Evolutionary conservation across 2,113 vertebrate genomes (phyloP).

Genomic region (Actenoides lindsayi): DNA sequence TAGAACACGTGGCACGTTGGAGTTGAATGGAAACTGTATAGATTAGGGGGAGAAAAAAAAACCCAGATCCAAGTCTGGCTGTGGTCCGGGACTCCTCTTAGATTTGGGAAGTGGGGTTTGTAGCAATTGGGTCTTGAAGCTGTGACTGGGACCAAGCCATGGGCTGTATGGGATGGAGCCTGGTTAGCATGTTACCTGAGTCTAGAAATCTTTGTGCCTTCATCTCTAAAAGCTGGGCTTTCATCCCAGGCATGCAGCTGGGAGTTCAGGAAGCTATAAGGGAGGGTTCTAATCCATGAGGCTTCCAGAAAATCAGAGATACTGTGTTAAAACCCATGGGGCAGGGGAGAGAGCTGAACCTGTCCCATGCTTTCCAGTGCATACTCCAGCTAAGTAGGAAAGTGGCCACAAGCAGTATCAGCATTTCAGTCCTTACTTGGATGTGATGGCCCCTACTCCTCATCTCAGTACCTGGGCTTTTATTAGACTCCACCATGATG

Average conservation of each 20-base stretch:
- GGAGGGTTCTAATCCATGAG: neutral
- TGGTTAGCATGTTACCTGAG: rapidly evolving
- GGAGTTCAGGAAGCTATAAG: neutral
- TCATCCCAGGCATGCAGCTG: rapidly evolving
- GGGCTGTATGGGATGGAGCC: rapidly evolving
- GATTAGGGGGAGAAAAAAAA: neutral
- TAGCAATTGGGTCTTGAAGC: neutral
- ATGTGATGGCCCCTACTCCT: neutral
- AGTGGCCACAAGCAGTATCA: neutral
- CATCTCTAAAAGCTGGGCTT: neutral
- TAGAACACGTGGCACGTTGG: rapidly evolving
- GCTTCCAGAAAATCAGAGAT: neutral
- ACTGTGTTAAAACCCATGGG: neutral
- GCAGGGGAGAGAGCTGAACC: neutral
- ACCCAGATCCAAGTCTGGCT: neutral
- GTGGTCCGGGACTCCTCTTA: neutral
- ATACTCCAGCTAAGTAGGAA: rapidly evolving
- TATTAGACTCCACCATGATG: neutral
- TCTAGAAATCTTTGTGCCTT: neutral
- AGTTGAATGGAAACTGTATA: neutral
- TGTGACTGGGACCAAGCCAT: rapidly evolving
- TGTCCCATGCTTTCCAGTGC: rapidly evolving
- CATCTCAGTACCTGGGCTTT: neutral
- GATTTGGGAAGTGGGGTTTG: neutral
- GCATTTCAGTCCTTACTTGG: neutral